Base-by-base conservation (phyloP, 2,113 vertebrate species). In the Eclectus roratus region DNA sequence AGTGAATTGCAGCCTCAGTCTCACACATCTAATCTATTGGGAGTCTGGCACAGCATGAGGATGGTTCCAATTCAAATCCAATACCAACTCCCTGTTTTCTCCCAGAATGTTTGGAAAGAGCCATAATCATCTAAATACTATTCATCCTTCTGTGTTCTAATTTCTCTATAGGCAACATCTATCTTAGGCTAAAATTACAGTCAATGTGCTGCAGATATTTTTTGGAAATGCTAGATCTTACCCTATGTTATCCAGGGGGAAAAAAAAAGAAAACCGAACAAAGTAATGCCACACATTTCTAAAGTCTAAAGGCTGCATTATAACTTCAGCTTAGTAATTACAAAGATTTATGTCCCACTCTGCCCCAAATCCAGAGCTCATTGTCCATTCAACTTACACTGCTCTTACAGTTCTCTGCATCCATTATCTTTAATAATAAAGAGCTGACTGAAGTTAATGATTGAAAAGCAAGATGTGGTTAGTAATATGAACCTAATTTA, bases 351-450 rank as follows among this genome's bases (percentile, higher is more conserved):
- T 96, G 80, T 33, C 52, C 39, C 71, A 46, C 93, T 41, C 69
- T 95, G 49, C 49, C 94, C 86, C 95, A 95, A 96, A 96, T 89
- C 82, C 90, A 97, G 84, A 94, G 82, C 52, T 90, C 69, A 85
- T 69, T 92, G 95, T 94, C 96, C 91, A 77, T 89, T 80, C 94
- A 93, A 80, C 68, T 96, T 93, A 66, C 61, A 93, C 73, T 1
- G 8, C 94, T 90, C 28, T 96, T 93, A 94, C 65, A 87, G 79
- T 84, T 94, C 80, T 91, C 63, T 35, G 47, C 55, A 94, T 94
- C 92, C 92, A 97, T 96, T 97, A 95, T 93, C 89, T 94, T 95
- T 91, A 90, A 96, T 93, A 97, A 96, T 83, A 94, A 96, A 88
- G 72, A 95, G 37, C 74, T 92, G 89, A 50, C 79, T 89, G 70